Evolutionary conservation across 2,113 vertebrate species (phyloP).

Genomic region (Thalassoma bifasciatum): DNA sequence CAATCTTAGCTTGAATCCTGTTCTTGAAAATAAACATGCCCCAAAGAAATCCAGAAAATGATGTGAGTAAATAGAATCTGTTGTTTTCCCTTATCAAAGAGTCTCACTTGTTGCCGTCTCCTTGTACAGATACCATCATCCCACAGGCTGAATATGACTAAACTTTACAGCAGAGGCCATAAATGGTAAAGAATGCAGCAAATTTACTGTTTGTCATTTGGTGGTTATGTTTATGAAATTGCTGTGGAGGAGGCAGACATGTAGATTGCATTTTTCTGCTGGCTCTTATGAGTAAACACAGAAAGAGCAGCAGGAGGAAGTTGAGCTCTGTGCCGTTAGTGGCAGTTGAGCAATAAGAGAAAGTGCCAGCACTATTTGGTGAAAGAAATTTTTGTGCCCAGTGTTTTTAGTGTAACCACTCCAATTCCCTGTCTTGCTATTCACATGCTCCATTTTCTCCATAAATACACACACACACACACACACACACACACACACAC

Average conservation of each 20-base stretch:
- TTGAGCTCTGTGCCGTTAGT: slow-evolving; percentile 23
- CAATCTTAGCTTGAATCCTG: not conserved
- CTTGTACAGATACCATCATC: not conserved
- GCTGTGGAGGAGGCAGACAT: not conserved
- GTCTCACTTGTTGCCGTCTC: not conserved
- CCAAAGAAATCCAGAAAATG: not conserved
- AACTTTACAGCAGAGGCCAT: not conserved
- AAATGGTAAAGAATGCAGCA: not conserved
- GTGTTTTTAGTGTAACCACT: too few relatives aligned
- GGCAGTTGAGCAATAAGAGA: slow-evolving; percentile 40
- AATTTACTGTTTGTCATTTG: not conserved
- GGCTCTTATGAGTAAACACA: slow-evolving; percentile 52
- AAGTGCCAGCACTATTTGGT: slow-evolving; percentile 35
- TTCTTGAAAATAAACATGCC: not conserved
- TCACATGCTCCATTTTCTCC: too few relatives aligned
- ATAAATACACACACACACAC: slow-evolving; percentile 20
- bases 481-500: slow-evolving; percentile 18
- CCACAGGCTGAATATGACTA: not conserved
- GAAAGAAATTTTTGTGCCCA: slow-evolving; percentile 30
- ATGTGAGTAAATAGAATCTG: too few relatives aligned
- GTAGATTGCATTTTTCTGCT: slow-evolving; percentile 19
- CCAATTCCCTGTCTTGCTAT: too few relatives aligned
- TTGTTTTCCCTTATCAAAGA: not conserved
- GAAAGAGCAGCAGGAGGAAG: slow-evolving; percentile 38
- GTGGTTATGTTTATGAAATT: not conserved